These are phyloP conservation scores for Drosophila melanica DNA, from an alignment of 1,140 invertebrate genomes.

Conservation along the genomic window DNA sequence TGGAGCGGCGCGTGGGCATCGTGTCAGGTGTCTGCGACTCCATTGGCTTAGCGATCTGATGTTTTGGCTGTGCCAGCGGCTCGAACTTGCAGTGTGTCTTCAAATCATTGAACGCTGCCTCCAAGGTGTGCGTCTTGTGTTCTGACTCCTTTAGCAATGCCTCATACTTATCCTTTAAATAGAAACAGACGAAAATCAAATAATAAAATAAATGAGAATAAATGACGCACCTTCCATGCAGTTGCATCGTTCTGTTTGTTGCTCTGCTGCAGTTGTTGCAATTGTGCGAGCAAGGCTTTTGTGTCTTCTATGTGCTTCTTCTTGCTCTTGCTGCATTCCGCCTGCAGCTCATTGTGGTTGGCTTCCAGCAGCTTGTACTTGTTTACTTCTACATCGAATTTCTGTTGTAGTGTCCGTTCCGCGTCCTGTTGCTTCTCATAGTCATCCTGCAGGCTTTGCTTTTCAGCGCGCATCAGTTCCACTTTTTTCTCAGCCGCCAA, in stretches of 20 bases:
- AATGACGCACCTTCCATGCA: constrained; percentile 67
- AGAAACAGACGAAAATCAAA: neutral
- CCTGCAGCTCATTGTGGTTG: constrained; percentile 63
- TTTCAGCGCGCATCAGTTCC: constrained; percentile 84
- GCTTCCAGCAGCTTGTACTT: constrained; percentile 84
- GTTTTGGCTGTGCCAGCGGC: constrained; percentile 49
- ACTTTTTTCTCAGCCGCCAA: constrained; percentile 84
- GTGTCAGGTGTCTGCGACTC: constrained; percentile 23
- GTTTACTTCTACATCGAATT: constrained; percentile 84
- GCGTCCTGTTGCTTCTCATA: constrained; percentile 84
- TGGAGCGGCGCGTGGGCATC: constrained; percentile 43
- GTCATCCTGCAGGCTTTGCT: constrained; percentile 80
- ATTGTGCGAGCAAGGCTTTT: constrained; percentile 48
- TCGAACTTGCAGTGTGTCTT: constrained; percentile 64
- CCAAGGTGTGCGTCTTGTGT: constrained; percentile 56
- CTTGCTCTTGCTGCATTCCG: constrained; percentile 62
- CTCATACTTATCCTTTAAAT: constrained; percentile 67
- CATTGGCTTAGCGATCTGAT: constrained; percentile 56
- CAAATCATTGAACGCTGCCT: constrained; percentile 56
- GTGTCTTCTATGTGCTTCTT: constrained; percentile 70
- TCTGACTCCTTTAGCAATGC: constrained; percentile 47
- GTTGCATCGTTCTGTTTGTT: constrained; percentile 66
- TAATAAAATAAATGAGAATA: neutral
- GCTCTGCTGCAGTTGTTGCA: constrained; percentile 64
- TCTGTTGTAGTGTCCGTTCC: constrained; percentile 78